Evolutionary conservation across 2,888 invertebrate species (phyloP).

Genomic region (Amblyteles armatorius): DNA sequence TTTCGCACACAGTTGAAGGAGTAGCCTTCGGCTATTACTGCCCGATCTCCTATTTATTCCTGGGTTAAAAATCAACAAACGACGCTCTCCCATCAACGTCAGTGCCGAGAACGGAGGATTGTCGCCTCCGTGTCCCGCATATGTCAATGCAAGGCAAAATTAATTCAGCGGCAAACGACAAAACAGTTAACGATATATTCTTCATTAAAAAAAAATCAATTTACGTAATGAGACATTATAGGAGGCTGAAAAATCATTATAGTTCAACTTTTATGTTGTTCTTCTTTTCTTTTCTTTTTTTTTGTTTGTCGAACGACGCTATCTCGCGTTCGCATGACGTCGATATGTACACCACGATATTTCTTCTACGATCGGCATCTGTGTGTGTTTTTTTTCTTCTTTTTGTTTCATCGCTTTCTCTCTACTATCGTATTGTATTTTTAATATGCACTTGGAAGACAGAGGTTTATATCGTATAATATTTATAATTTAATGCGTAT

Average conservation of each 20-base stretch:
- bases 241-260: constrained; percentile 37
- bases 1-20: neutral
- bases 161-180: constrained; percentile 63
- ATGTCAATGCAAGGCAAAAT: constrained; percentile 60
- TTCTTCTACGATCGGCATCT: constrained; percentile 38
- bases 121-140: constrained; percentile 30
- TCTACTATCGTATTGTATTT: constrained; percentile 72
- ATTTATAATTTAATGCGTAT: constrained; percentile 74
- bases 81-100: constrained; percentile 1
- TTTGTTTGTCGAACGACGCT: constrained; percentile 22
- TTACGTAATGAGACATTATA: constrained; percentile 40
- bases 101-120: neutral
- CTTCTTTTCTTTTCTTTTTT: constrained; percentile 8
- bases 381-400: constrained; percentile 41
- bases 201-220: constrained; percentile 31
- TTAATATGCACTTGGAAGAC: constrained; percentile 83
- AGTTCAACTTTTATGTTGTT: constrained; percentile 17
- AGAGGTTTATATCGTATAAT: constrained; percentile 82
- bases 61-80: neutral
- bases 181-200: constrained; percentile 61
- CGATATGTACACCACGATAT: constrained; percentile 66
- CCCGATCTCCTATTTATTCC: neutral
- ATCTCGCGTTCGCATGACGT: constrained; percentile 51
- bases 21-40: neutral
- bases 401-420: constrained; percentile 47